These are phyloP conservation scores for Aptenodytes patagonicus DNA, from an alignment of 2,113 vertebrate genomes.

Conservation along the genomic window DNA sequence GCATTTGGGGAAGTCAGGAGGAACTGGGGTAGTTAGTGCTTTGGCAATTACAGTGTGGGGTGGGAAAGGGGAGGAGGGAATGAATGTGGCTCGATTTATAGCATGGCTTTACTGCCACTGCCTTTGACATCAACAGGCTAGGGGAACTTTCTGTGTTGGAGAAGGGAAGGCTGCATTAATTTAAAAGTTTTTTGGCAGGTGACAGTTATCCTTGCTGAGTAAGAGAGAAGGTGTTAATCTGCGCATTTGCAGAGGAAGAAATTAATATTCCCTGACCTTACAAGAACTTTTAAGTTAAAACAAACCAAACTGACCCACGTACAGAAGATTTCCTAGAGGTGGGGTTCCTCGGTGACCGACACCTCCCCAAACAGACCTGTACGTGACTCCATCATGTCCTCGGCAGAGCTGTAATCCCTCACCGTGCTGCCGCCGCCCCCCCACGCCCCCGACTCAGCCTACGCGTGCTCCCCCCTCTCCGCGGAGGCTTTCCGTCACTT, in stretches of 20 bases:
- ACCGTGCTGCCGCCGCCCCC: too few relatives aligned
- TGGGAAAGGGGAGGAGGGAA: neutral
- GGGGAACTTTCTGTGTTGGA: neutral
- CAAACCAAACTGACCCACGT: rapidly evolving
- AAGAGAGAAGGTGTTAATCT: neutral
- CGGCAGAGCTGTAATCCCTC: neutral
- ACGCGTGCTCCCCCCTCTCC: rapidly evolving
- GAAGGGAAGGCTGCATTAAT: neutral
- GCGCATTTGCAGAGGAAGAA: neutral
- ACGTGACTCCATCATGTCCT: neutral
- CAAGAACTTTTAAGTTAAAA: neutral
- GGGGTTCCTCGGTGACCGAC: too few relatives aligned
- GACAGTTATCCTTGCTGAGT: neutral
- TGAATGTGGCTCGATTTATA: neutral
- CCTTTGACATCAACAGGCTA: neutral
- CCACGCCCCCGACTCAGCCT: neutral
- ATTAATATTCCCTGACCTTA: neutral
- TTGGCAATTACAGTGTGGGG: rapidly evolving
- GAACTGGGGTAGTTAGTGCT: neutral
- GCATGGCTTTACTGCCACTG: neutral
- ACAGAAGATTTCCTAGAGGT: neutral
- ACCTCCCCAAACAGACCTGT: neutral
- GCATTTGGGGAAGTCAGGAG: neutral
- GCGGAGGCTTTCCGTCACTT: neutral
- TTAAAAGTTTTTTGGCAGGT: neutral